Base-by-base conservation (phyloP, 2,888 invertebrate species). In the Carterocephalus palaemon region DNA sequence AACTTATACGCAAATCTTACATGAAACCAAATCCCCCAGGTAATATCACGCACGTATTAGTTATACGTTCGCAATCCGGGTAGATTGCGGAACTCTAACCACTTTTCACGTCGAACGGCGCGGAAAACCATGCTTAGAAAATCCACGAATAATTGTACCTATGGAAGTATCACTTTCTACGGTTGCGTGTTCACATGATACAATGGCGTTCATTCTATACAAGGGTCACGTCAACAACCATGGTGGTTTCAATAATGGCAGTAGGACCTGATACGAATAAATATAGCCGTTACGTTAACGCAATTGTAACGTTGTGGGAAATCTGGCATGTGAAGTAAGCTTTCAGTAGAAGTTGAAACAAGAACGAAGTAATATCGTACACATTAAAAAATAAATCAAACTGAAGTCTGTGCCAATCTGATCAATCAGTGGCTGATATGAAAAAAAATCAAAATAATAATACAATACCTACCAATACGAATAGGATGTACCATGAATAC, bases 121-220 rank as follows among this genome's bases (percentile, higher is more conserved):
- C 41, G 34, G 42, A 36, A 38, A 43, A 43, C 17, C 10, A 28
- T 13, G 15, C 29, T 32, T 31, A 47, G 46, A 47, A 52, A 49
- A 52, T 34, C 37, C 26, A 41, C 36, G 32, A 49, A 49, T 47
- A 52, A 50, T 48, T 41, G 16, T 28, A 37, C 17, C 32, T 29
- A 51, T 47, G 41, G 41, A 36, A 38, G 48, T 47, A 50, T 59
- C 45, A 54, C 57, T 59, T 57, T 59, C 59, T 54, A 57, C 45
- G 34, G 24, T 54, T 53, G 49, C 57, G 55, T 57, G 34, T 24
- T 54, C 52, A 48, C 57, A 54, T 57, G 28, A 28, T 28, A 28
- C 28, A 42, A 37, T 32, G 42, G 26, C 53, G 49, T 53, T 54
- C 32, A 33, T 40, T 46, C 28, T 38, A 52, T 42, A 34, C 26